These are phyloP conservation scores for Bradypodion ventrale DNA, from an alignment of 2,797 vertebrate genomes.

Conservation along the genomic window DNA sequence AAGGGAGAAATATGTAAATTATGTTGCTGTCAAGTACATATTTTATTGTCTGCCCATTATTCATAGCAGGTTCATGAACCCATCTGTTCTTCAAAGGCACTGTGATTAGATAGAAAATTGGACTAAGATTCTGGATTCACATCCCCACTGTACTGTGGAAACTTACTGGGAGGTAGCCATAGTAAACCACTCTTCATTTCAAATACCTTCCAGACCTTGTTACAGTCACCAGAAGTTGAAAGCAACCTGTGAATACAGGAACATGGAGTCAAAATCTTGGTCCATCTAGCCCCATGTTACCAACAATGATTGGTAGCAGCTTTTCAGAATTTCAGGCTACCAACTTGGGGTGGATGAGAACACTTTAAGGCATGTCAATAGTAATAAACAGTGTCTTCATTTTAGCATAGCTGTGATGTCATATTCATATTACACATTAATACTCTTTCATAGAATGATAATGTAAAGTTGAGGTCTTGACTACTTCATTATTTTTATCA, in stretches of 20 bases:
- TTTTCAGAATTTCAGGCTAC: too few relatives aligned
- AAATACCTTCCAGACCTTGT: background rate
- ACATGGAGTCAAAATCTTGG: background rate
- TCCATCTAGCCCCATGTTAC: background rate
- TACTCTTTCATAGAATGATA: background rate
- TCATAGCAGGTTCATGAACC: slow-evolving; percentile 14
- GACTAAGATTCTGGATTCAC: too few relatives aligned
- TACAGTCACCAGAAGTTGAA: background rate
- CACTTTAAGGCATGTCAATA: background rate
- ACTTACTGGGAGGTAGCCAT: too few relatives aligned
- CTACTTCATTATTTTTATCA: background rate
- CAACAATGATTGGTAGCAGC: too few relatives aligned
- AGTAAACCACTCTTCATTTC: too few relatives aligned
- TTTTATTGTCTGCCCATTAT: slow-evolving; percentile 19
- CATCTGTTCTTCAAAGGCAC: slow-evolving; percentile 1
- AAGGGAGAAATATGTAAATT: background rate
- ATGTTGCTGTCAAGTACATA: background rate
- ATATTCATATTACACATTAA: background rate
- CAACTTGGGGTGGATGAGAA: background rate
- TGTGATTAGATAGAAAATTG: background rate
- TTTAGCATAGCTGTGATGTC: background rate
- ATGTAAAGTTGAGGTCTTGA: background rate
- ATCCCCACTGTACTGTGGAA: too few relatives aligned
- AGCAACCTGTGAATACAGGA: background rate
- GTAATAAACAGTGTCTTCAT: background rate